Evolutionary conservation across 2,888 invertebrate genomes (phyloP), one percentile per base, ranked within the genome.

Genomic region (Drosophila mercatorum): DNA sequence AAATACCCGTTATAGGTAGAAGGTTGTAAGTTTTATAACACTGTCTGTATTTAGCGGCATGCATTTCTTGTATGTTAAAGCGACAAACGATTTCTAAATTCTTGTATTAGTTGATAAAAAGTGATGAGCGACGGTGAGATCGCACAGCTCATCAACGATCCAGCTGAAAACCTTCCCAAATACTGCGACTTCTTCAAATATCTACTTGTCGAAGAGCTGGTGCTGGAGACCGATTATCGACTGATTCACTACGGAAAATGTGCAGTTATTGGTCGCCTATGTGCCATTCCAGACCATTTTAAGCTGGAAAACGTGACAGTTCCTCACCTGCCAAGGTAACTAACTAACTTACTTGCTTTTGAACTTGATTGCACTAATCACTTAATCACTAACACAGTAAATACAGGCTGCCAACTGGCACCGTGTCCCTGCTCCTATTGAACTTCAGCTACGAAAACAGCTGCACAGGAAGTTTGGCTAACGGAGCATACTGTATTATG

Each of bases 201-300:
- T 68, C 68, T 90, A 14, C 63, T 92, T 12, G 88, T 92, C 0
- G 92, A 92, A 70, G 92, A 92, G 62, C 26, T 92, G 44, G 83
- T 72, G 2, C 68, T 92, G 5, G 81, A 84, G 46, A 56, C 81
- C 1, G 80, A 88, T 55, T 91, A 80, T 26, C 71, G 69, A 2
- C 47, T 70, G 7, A 38, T 92, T 6, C 92, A 92, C 57, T 91
- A 83, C 72, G 92, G 92, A 12, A 89, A 89, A 47, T 92, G 92
- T 63, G 72, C 91, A 17, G 61, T 92, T n/a, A 89, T 92, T 66
- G 92, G 92, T n/a, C 88, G 88, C 36, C 53, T 92, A 11, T 65
- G 59, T 38, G 70, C 81, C 11, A 28, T 70, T 6, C 34, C 66
- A 1, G 75, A 87, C 22, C 69, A 72, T 43, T 77, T 73, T 53